These are phyloP conservation scores for Ctenosaura bakeri DNA, from an alignment of 2,797 vertebrate species.

Conservation along the genomic window DNA sequence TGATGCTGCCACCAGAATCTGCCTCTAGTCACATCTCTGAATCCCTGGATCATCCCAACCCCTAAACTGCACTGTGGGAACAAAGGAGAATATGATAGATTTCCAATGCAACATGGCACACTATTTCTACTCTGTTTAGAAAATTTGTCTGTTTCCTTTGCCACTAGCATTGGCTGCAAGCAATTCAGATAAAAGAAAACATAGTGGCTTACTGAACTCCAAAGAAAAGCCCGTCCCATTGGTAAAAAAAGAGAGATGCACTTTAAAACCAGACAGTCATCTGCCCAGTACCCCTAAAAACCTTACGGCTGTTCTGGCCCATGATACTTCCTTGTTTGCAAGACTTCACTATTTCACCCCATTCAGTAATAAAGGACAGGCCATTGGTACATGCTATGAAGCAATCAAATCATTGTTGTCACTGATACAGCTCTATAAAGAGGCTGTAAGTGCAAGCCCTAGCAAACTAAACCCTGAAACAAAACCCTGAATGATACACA, in stretches of 20 bases:
- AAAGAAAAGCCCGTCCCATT: neutral
- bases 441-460: neutral
- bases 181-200: neutral
- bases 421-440: neutral
- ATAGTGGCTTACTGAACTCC: neutral
- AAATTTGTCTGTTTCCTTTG: neutral
- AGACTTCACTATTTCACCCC: neutral
- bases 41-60: neutral
- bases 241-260: neutral
- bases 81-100: neutral
- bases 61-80: neutral
- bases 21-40: neutral
- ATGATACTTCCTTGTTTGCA: neutral
- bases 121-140: neutral
- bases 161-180: neutral
- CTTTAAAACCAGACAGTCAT: neutral
- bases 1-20: neutral
- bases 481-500: neutral
- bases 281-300: neutral
- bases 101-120: neutral
- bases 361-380: neutral
- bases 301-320: neutral
- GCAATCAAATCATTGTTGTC: neutral
- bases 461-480: neutral
- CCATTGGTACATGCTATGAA: neutral